phyloP scores from a whole-genome alignment of 1,140 invertebrate genomes.

The Drosophila ambigua region DNA sequence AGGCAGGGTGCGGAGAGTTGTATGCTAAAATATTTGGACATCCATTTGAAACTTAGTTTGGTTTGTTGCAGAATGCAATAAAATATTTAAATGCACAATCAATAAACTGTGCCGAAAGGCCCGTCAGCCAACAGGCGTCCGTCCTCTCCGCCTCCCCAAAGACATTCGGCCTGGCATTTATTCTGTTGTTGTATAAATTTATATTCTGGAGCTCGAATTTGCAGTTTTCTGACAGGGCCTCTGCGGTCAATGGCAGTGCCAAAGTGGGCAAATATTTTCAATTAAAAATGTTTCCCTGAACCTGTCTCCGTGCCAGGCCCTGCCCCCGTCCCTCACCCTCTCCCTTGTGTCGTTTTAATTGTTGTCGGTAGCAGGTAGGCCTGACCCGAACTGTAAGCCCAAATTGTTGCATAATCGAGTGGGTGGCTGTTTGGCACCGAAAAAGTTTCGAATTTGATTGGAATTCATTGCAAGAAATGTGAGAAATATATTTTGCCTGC shows the following conservation, averaged over 20 bases:
- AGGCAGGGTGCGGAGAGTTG: not conserved
- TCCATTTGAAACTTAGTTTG: slow-evolving; percentile 43
- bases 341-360: slow-evolving; percentile 64
- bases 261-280: slow-evolving; percentile 76
- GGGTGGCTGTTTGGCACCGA: not conserved
- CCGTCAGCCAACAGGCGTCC: not conserved
- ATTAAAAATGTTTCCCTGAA: slow-evolving; percentile 65
- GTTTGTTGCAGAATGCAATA: slow-evolving; percentile 66
- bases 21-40: slow-evolving; percentile 50
- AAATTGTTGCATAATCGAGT: slow-evolving; percentile 48
- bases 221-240: slow-evolving; percentile 42
- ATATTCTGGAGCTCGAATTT: slow-evolving; percentile 26
- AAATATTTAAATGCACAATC: slow-evolving; percentile 79
- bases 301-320: no score
- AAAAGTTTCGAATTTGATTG: slow-evolving; percentile 10
- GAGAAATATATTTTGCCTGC: not conserved
- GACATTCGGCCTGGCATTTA: slow-evolving; percentile 40
- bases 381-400: not conserved
- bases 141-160: slow-evolving; percentile 10
- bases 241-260: slow-evolving; percentile 72
- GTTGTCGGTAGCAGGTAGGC: slow-evolving; percentile 21
- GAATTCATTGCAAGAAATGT: no score
- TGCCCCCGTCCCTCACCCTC: not conserved
- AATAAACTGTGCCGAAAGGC: slow-evolving; percentile 52
- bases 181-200: slow-evolving; percentile 37